Conservation (phyloP, 2,888 invertebrate species). For the Ligdia adustata region DNA sequence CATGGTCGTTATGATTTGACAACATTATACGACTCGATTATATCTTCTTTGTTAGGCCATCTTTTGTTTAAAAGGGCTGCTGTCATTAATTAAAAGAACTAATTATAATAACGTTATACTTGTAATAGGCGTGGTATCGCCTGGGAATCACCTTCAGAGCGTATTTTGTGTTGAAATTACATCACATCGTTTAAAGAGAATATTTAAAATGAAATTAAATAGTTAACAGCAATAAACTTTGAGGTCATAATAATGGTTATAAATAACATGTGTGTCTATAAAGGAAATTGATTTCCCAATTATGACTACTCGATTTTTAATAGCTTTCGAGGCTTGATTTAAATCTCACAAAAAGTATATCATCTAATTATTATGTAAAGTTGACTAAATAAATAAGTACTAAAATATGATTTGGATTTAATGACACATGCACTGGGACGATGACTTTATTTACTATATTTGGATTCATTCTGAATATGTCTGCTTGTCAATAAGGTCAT, state of each 20-base stretch:
- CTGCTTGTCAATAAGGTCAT: too few species aligned
- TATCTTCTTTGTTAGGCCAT: slow-evolving; percentile 3
- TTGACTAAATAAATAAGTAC: too few species aligned
- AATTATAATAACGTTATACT: slow-evolving; percentile 6
- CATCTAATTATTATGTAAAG: too few species aligned
- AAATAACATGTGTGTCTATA: slow-evolving; percentile 9
- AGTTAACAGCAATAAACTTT: slow-evolving; percentile 22
- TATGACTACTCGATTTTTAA: not conserved
- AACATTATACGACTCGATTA: slow-evolving; percentile 13
- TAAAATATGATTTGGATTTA: too few species aligned
- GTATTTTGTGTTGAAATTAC: slow-evolving; percentile 4
- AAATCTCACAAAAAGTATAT: too few species aligned
- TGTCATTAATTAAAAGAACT: slow-evolving; percentile 17
- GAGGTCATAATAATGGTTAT: slow-evolving; percentile 19
- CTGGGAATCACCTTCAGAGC: slow-evolving; percentile 23
- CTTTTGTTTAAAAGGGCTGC: slow-evolving; percentile 13
- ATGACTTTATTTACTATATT: too few species aligned
- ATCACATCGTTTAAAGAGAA: slow-evolving; percentile 6
- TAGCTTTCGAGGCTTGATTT: too few species aligned
- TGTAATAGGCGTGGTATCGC: slow-evolving; percentile 4
- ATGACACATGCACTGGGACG: too few species aligned
- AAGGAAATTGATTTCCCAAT: slow-evolving; percentile 22
- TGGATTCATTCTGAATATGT: too few species aligned
- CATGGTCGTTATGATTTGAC: too few species aligned
- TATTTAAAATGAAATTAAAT: slow-evolving; percentile 11